Evolutionary conservation across 2,113 vertebrate genomes (phyloP).

Genomic region (Collichthys lucidus): DNA sequence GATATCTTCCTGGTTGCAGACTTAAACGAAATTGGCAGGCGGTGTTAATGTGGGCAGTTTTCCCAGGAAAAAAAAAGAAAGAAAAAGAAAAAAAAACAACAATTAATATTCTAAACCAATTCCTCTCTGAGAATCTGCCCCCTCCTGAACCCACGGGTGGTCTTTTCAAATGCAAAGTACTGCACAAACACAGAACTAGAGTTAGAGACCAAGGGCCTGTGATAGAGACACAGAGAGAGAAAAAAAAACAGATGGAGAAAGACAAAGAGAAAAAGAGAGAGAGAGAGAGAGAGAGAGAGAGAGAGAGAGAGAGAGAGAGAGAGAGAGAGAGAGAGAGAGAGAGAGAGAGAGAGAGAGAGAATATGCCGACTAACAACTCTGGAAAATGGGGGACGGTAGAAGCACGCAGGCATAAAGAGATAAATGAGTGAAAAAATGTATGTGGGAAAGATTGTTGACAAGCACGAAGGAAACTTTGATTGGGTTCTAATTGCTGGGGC

Average conservation of each 20-base stretch:
- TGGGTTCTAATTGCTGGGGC: conserved; percentile 55
- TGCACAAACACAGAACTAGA: conserved; percentile 46
- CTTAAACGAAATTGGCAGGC: conserved; percentile 35
- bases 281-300: no score
- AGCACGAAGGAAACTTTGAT: conserved; percentile 57
- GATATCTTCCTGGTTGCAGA: conserved; percentile 9
- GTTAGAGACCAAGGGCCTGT: conserved; percentile 45
- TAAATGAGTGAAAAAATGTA: conserved; percentile 52
- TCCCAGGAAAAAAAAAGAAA: conserved; percentile 55
- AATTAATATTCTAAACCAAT: conserved; percentile 81
- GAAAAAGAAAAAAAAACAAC: conserved; percentile 41
- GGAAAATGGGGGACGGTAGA: conserved; percentile 30
- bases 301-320: no score
- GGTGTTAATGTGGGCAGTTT: conserved; percentile 62
- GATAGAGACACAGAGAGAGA: conserved; percentile 28
- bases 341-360: conserved; percentile 8
- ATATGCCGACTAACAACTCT: conserved; percentile 37
- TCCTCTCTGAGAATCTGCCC: conserved; percentile 67
- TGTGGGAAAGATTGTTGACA: conserved; percentile 45
- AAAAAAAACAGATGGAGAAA: conserved; percentile 34
- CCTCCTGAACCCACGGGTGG: conserved; percentile 75
- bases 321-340: no score
- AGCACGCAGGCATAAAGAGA: conserved; percentile 32
- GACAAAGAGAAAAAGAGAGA: conserved; percentile 24
- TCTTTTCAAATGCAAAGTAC: conserved; percentile 79